These are phyloP conservation scores for Erebia ligea DNA, from an alignment of 2,888 invertebrate species.

Conservation along the genomic window DNA sequence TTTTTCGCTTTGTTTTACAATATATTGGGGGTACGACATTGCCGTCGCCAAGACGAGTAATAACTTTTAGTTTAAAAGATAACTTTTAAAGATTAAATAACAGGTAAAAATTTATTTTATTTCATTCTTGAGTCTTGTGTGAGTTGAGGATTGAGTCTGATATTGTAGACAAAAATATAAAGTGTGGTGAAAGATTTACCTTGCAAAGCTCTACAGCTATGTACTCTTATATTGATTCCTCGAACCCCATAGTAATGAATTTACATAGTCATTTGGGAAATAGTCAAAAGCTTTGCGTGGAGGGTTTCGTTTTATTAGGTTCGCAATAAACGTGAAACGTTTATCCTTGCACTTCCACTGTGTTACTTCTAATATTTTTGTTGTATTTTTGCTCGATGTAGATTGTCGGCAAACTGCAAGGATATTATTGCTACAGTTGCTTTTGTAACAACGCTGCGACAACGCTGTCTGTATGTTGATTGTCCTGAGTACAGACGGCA, in stretches of 20 bases:
- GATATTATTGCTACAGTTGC: too few species aligned
- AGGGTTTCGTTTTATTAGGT: not conserved
- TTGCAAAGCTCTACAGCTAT: not conserved
- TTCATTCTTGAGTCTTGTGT: too few species aligned
- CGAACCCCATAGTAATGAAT: not conserved
- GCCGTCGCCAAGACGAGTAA: too few species aligned
- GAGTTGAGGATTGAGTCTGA: not conserved
- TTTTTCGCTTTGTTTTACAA: too few species aligned
- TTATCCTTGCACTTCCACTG: not conserved
- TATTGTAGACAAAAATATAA: not conserved
- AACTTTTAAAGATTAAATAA: too few species aligned
- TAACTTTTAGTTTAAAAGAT: too few species aligned
- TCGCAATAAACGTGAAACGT: constrained; percentile 2
- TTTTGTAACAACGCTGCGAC: too few species aligned
- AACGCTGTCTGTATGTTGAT: too few species aligned
- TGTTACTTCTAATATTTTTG: not conserved
- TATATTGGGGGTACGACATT: too few species aligned
- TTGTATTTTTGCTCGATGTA: not conserved
- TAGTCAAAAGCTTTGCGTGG: not conserved
- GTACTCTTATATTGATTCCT: constrained; percentile 1
- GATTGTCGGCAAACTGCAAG: too few species aligned
- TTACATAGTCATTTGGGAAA: not conserved
- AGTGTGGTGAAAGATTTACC: not conserved
- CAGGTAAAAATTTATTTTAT: too few species aligned
- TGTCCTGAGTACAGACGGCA: too few species aligned